Conservation (phyloP, 2,113 vertebrate species). For the Pluvianellus socialis region DNA sequence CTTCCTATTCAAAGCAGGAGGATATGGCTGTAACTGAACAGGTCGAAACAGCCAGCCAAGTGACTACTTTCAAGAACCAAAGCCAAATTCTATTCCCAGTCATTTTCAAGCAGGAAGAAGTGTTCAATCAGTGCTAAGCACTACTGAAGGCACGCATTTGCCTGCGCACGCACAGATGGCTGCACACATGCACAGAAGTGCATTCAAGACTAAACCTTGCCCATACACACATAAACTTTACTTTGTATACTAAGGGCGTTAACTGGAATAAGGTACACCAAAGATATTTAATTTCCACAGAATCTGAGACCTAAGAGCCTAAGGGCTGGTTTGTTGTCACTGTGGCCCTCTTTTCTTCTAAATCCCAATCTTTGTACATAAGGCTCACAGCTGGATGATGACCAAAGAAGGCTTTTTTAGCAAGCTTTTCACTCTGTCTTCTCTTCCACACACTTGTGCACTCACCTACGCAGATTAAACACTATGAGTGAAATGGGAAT, state of each 20-base stretch:
- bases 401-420: background rate
- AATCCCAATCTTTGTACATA: background rate
- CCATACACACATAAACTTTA: background rate
- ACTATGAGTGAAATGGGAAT: background rate
- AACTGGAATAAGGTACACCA: background rate
- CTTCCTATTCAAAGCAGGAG: background rate
- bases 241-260: background rate
- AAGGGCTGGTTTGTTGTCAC: background rate
- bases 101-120: background rate
- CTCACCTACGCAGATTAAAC: background rate
- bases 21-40: background rate
- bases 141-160: background rate
- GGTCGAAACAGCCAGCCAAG: background rate
- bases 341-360: background rate
- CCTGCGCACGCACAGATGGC: fast-evolving
- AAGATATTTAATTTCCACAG: background rate
- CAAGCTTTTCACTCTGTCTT: background rate
- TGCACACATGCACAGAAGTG: background rate
- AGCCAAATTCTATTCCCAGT: background rate
- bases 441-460: background rate
- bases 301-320: background rate
- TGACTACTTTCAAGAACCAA: background rate
- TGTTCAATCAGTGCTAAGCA: background rate
- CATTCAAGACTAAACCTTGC: background rate
- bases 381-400: background rate